A percentile compares a stretch with the other conserved stretches of the same genome.
phyloP scores from a whole-genome alignment of 2,113 vertebrate species.

The Sclerurus mexicanus region DNA sequence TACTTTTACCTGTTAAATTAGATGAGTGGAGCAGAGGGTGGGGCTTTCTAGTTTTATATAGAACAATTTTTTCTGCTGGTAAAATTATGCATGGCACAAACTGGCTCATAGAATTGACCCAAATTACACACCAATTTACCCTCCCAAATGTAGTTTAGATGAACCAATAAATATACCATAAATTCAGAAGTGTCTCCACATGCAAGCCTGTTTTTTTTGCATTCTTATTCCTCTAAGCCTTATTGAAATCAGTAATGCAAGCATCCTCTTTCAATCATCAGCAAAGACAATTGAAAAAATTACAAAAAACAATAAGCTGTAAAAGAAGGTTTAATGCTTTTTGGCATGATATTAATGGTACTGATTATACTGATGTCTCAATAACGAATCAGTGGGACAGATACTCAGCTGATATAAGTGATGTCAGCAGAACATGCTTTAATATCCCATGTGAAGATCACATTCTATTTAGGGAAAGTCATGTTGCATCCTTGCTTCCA shows the following conservation, averaged over 20 bases:
- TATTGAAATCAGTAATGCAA: not conserved
- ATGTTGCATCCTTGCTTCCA: not conserved
- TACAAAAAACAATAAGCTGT: not conserved
- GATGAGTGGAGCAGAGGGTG: rapidly evolving
- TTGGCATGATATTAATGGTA: not conserved
- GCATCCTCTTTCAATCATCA: not conserved
- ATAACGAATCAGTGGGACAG: not conserved
- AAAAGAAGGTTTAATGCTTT: not conserved
- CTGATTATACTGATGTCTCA: not conserved
- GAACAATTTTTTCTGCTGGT: not conserved
- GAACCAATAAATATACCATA: not conserved
- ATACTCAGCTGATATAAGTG: not conserved
- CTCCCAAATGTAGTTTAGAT: not conserved
- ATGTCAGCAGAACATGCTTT: not conserved
- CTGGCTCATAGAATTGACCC: not conserved
- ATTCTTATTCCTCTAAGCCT: not conserved
- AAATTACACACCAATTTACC: not conserved
- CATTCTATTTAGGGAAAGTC: not conserved
- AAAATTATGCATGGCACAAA: not conserved
- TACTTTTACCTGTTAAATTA: not conserved
- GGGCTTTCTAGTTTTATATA: not conserved
- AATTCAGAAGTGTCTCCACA: not conserved
- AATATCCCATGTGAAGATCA: not conserved
- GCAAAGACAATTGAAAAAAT: conserved; percentile 4
- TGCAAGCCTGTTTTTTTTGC: not conserved